Percentiles rank a stretch among this genome's conserved stretches.
These are phyloP conservation scores for Drosophila leontia DNA, from an alignment of 1,140 invertebrate species.

Conservation along the genomic window DNA sequence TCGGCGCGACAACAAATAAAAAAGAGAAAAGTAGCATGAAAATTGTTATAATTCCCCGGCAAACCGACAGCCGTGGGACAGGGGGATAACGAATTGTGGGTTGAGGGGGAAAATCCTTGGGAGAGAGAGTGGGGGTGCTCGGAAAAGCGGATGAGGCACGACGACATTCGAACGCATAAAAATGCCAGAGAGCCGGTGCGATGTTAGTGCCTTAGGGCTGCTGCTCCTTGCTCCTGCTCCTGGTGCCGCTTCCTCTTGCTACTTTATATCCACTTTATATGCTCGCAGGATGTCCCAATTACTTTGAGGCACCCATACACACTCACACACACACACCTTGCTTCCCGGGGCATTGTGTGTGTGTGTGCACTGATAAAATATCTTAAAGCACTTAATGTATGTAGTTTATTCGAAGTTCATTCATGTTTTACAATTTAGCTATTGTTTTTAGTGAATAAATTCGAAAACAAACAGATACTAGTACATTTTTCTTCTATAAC, in stretches of 20 bases:
- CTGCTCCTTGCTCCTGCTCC: slow-evolving; percentile 54
- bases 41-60: slow-evolving; percentile 79
- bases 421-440: no score
- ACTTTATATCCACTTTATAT: slow-evolving; percentile 84
- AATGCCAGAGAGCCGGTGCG: slow-evolving; percentile 71
- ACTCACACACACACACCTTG: slow-evolving; percentile 31
- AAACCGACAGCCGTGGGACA: slow-evolving; percentile 48
- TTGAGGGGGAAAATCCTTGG: background rate
- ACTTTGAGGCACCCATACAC: slow-evolving; percentile 67
- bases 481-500: no score
- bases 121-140: no score
- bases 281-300: slow-evolving; percentile 83
- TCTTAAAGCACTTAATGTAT: no score
- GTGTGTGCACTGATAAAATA: slow-evolving; percentile 20
- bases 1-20: slow-evolving; percentile 78
- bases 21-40: slow-evolving; percentile 77
- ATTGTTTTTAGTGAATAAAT: no score
- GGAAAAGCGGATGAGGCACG: slow-evolving; percentile 70
- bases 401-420: no score
- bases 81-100: slow-evolving; percentile 5
- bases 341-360: background rate
- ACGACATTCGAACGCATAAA: slow-evolving; percentile 81
- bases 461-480: no score
- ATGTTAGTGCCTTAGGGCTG: slow-evolving; percentile 68
- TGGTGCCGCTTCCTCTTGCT: slow-evolving; percentile 60